These are phyloP conservation scores for Pangasius sanitwongsei DNA, from an alignment of 2,797 vertebrate species.

Conservation along the genomic window DNA sequence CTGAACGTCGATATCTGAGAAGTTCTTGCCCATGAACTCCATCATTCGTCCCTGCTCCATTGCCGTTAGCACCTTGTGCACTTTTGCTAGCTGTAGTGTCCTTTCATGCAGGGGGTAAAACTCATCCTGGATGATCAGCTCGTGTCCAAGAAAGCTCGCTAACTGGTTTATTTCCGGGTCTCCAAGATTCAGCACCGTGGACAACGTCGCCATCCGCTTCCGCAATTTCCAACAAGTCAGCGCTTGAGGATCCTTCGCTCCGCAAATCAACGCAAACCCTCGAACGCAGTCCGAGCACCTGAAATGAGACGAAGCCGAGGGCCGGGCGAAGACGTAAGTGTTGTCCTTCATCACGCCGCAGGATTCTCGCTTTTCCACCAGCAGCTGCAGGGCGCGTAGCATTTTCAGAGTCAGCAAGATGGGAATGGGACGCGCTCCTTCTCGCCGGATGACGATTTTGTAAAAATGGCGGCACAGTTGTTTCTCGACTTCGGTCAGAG, in stretches of 20 bases:
- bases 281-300: slow-evolving; percentile 42
- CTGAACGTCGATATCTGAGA: slow-evolving; percentile 40
- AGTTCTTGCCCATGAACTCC: slow-evolving; percentile 53
- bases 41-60: slow-evolving; percentile 57
- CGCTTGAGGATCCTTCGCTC: slow-evolving; percentile 33
- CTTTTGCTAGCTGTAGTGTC: slow-evolving; percentile 54
- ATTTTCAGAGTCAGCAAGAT: slow-evolving; percentile 46
- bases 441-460: slow-evolving; percentile 45
- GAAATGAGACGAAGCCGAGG: slow-evolving; percentile 39
- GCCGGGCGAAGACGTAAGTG: slow-evolving; percentile 43
- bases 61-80: slow-evolving; percentile 56
- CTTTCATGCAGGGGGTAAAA: slow-evolving; percentile 54
- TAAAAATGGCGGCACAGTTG: slow-evolving; percentile 49
- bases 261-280: slow-evolving; percentile 17
- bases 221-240: slow-evolving; percentile 49
- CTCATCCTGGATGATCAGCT: slow-evolving; percentile 52
- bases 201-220: slow-evolving; percentile 54
- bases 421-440: slow-evolving; percentile 39
- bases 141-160: slow-evolving; percentile 56
- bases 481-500: slow-evolving; percentile 48
- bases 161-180: slow-evolving; percentile 58
- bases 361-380: slow-evolving; percentile 42
- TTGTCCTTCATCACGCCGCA: slow-evolving; percentile 49
- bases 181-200: slow-evolving; percentile 59
- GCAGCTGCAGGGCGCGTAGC: slow-evolving; percentile 40